Base-by-base conservation (phyloP, 2,113 vertebrate species). In the Dromas ardeola region DNA sequence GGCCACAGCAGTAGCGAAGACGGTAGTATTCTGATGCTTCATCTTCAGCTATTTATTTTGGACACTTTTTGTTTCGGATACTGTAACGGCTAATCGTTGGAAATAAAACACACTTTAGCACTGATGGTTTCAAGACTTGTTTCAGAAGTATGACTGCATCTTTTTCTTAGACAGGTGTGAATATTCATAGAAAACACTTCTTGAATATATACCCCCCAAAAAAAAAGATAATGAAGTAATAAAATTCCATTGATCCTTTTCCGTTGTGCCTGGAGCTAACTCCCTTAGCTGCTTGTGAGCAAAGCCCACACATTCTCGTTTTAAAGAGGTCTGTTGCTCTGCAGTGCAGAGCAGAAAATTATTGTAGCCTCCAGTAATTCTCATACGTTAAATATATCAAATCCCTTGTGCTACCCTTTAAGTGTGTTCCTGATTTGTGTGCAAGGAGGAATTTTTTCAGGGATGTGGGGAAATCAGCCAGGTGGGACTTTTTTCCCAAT, bases 11-110 rank as follows among this genome's bases (percentile, higher is more conserved):
- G 69, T 96, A 96, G 80, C 19, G 52, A 94, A 98, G 93, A 95
- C 25, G 10, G 90, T 80, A 84, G 79, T 65, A 76, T 70, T 91
- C 73, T 55, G 19, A 76, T 88, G 66, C 81, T 78, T 76, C 86
- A 53, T 93, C 91, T 93, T 42, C 89, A 34, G 95, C 94, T 98
- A 76, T 97, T 98, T 97, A 97, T 98, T 97, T 74, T 83, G 92
- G 87, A 96, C 67, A 84, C 29, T 25, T 87, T 59, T 49, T 95
- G 81, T 95, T 83, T 81, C 79, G 62, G 72, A 82, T 89, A 66
- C 74, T 97, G 92, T 97, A 94, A 95, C 11, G 45, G 94, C 86
- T 96, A 12, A 59, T 76, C 71, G n/a, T 93, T 81, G 76, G 74
- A 97, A 95, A 94, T 97, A 96, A 95, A 97, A 91, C 29, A 88